Conservation (phyloP, 2,888 invertebrate genomes). For the Parnassius mnemosyne region DNA sequence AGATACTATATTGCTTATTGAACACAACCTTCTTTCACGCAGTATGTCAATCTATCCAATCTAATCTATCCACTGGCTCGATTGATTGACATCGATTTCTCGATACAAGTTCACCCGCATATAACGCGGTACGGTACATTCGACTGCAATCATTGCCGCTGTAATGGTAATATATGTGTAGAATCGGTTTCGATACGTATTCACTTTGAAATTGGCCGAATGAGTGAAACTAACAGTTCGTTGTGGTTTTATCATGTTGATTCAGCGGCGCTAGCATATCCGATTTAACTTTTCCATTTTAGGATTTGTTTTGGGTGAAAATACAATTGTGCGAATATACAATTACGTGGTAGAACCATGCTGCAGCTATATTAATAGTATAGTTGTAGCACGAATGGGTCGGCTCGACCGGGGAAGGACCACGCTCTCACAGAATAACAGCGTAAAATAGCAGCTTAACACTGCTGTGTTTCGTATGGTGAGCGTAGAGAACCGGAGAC, state of each 20-base stretch:
- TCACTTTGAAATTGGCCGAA: constrained; percentile 23
- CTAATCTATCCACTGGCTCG: constrained; percentile 48
- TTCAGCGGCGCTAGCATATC: constrained; percentile 1
- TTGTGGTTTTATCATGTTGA: constrained; percentile 20
- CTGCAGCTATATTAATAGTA: no score
- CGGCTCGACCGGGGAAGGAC: no score
- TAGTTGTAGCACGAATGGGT: no score
- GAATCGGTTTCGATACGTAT: constrained; percentile 22
- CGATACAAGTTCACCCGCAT: constrained; percentile 38
- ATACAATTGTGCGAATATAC: neutral
- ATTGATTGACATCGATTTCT: constrained; percentile 55
- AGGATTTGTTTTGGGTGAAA: constrained; percentile 5
- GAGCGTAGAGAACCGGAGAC: no score
- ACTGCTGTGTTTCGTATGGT: no score
- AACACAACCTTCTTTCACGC: constrained; percentile 30
- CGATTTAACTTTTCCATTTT: constrained; percentile 11
- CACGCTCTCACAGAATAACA: no score
- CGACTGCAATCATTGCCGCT: constrained; percentile 45
- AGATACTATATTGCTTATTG: no score
- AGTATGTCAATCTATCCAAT: neutral
- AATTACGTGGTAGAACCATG: no score
- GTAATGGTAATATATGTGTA: constrained; percentile 33
- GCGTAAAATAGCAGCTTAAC: no score
- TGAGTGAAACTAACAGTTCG: constrained; percentile 26
- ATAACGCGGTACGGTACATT: constrained; percentile 42